Conservation (phyloP, 1,140 invertebrate species). For the Battus philenor region DNA sequence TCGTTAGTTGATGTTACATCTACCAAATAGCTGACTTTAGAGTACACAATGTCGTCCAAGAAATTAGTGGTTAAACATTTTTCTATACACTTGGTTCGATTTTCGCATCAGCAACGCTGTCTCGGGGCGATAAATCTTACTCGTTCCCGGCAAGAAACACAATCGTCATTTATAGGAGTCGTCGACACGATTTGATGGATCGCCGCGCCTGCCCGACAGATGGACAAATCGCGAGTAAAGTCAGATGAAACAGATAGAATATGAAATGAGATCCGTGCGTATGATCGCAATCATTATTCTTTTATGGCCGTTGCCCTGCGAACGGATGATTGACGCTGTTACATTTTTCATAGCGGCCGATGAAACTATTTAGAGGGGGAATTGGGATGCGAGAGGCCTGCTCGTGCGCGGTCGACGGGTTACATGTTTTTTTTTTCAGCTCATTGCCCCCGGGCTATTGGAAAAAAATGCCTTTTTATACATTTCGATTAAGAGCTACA, state of each 20-base stretch:
- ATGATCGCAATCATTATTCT: conserved; percentile 43
- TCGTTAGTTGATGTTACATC: too few relatives aligned
- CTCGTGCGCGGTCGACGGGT: conserved; percentile 38
- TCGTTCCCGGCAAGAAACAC: conserved; percentile 5
- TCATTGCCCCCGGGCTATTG: conserved; percentile 59
- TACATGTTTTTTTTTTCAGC: conserved; percentile 57
- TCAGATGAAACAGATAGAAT: conserved; percentile 51
- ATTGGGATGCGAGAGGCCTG: conserved; percentile 22
- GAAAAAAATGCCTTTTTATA: conserved; percentile 45
- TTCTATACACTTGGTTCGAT: too few relatives aligned
- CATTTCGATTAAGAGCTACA: conserved; percentile 57
- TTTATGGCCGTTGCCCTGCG: conserved; percentile 32
- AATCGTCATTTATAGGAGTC: conserved; percentile 26
- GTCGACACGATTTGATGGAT: conserved; percentile 31
- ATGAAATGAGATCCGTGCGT: conserved; percentile 41
- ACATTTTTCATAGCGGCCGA: conserved; percentile 56
- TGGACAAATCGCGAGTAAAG: conserved; percentile 50
- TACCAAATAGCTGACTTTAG: too few relatives aligned
- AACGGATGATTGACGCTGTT: conserved; percentile 46
- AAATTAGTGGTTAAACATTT: too few relatives aligned
- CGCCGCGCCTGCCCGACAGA: conserved; percentile 27
- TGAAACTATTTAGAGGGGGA: conserved; percentile 44
- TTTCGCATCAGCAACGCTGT: conserved; percentile 2
- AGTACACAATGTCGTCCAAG: too few relatives aligned
- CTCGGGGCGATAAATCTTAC: conserved; percentile 1